Evolutionary conservation across 2,113 vertebrate genomes (phyloP), one percentile per base, ranked within the genome.

Genomic region (Tetrax tetrax): DNA sequence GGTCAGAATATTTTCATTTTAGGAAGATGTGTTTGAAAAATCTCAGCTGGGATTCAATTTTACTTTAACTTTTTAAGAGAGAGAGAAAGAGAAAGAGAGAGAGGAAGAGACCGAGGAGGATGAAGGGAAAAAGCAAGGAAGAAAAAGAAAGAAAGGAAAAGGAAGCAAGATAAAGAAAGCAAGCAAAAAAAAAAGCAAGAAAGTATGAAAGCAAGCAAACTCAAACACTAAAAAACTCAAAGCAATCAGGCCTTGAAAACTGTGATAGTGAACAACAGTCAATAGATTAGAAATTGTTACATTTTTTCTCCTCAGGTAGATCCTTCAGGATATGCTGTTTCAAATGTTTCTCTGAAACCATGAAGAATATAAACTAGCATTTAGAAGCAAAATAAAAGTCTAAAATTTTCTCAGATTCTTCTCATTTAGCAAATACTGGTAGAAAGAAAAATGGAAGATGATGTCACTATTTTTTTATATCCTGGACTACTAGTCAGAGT

Each of bases 71-170:
- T 81, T 51, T 51, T 17, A 54, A 15, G 38, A 53, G 64, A 47
- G 7, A 14, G 10, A 56, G 14, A 7, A 15, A 50, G 24, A 38
- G 7, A 20, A 2, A 47, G 25, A 16, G 28, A 54, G 14, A 17
- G 28, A 35, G 5, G 3, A 16, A 59, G 14, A 79, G 5, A 25
- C 6, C 7, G 1, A 38, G 27, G 11, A 4, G 22, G 2, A 20
- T 20, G 7, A 4, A 43, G 10, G 4, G 13, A 74, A 8, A 4
- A 10, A 74, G 6, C 13, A 31, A 41, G 9, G 24, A 71, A 66
- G 2, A 37, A 22, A n/a, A 21, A 47, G 12, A 35, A 70, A 23
- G 6, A 18, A 81, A 50, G 16, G 2, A 38, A 54, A 82, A 54
- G 21, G 25, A 22, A 48, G 8, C 2, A 84, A 64, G 4, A 2